Percentiles rank a stretch among this genome's conserved stretches.
Conservation (phyloP, 2,888 invertebrate species). For the Zhengitettix transpicula region DNA sequence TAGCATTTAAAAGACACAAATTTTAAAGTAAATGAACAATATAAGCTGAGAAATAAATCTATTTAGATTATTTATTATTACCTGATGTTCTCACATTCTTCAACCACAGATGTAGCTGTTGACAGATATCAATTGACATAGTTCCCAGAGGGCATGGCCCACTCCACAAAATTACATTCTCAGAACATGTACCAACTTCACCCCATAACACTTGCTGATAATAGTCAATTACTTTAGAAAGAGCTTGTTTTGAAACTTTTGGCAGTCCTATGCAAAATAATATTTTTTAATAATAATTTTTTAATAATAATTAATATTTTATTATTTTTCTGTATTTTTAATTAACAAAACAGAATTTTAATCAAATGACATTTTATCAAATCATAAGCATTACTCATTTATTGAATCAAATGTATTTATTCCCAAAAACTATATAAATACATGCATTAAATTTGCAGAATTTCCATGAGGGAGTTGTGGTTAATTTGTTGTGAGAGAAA, state of each 20-base stretch:
- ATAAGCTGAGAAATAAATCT: no score
- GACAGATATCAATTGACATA: conserved; percentile 12
- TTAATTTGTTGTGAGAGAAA: no score
- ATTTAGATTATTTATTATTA: background rate
- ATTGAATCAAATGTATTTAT: no score
- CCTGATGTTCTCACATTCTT: conserved; percentile 10
- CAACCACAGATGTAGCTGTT: conserved; percentile 16
- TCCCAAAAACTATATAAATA: no score
- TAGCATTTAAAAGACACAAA: no score
- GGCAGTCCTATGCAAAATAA: conserved; percentile 30
- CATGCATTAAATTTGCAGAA: no score
- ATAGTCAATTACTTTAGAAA: conserved; percentile 46
- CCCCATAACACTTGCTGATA: conserved; percentile 66
- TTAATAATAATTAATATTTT: background rate
- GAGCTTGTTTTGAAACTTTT: conserved; percentile 40
- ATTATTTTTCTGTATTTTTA: no score
- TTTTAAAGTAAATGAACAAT: no score
- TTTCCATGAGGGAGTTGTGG: no score
- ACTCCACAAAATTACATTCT: conserved; percentile 76
- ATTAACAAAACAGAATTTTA: no score
- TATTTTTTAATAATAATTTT: background rate
- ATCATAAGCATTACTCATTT: no score
- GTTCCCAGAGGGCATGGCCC: conserved; percentile 39
- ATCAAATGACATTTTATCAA: no score
- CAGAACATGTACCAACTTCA: conserved; percentile 60